Conservation (phyloP, 2,113 vertebrate genomes). For the Pterocles gutturalis region DNA sequence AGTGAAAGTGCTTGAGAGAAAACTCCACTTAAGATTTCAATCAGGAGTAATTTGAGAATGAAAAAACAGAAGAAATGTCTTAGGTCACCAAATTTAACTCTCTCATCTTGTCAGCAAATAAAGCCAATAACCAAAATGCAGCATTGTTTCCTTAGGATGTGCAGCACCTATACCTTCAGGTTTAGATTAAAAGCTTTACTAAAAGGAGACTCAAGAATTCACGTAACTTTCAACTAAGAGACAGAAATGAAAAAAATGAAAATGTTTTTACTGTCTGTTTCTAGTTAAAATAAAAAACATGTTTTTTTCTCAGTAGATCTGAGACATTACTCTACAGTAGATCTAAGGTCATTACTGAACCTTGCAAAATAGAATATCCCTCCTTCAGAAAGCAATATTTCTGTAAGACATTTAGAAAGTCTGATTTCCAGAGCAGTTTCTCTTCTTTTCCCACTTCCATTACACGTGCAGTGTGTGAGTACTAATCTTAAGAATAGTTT, state of each 20-base stretch:
- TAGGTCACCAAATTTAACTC: not conserved
- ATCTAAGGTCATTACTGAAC: not conserved
- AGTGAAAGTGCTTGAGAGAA: not conserved
- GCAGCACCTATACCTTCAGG: not conserved
- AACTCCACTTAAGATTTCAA: not conserved
- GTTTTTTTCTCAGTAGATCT: not conserved
- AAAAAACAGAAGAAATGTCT: not conserved
- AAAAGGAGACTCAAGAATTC: not conserved
- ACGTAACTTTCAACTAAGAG: not conserved
- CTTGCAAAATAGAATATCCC: not conserved
- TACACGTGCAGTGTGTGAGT: not conserved
- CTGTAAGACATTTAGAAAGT: not conserved
- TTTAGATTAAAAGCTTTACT: slow-evolving; percentile 3
- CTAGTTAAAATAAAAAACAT: not conserved
- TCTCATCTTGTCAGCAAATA: not conserved
- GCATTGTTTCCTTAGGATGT: not conserved
- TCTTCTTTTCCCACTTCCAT: not conserved
- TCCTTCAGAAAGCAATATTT: not conserved
- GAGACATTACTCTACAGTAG: too few species aligned
- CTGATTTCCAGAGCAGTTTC: not conserved
- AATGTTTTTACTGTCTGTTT: not conserved
- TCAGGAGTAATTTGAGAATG: not conserved
- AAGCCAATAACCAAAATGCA: not conserved
- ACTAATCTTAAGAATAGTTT: not conserved
- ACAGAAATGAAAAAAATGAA: not conserved